These are phyloP conservation scores for Xiphophorus hellerii DNA, from an alignment of 2,113 vertebrate genomes.

Conservation along the genomic window DNA sequence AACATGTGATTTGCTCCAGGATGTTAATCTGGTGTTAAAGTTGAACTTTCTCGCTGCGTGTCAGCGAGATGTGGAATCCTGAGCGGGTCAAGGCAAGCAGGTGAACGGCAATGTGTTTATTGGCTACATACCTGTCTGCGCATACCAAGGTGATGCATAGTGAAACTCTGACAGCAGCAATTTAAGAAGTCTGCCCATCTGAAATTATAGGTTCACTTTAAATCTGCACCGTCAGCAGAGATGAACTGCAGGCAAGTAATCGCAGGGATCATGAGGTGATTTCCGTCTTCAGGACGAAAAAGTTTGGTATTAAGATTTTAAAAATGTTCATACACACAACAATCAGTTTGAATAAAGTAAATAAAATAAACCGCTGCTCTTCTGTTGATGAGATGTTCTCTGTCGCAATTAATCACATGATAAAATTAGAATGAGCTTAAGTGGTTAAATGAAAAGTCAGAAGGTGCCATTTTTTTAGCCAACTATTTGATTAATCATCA, in stretches of 20 bases:
- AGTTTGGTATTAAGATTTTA: no score
- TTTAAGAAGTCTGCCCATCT: not conserved
- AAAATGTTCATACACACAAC: not conserved
- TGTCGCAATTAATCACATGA: no score
- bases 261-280: not conserved
- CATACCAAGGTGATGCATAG: not conserved
- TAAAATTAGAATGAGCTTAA: no score
- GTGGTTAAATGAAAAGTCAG: no score
- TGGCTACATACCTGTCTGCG: not conserved
- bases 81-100: slow-evolving; percentile 66
- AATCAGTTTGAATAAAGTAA: no score
- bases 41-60: slow-evolving; percentile 9
- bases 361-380: no score
- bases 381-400: no score
- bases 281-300: not conserved
- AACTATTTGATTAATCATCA: no score
- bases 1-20: slow-evolving; percentile 18
- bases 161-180: not conserved
- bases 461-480: no score
- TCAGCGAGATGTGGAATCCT: slow-evolving; percentile 55
- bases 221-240: not conserved
- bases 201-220: not conserved
- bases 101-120: slow-evolving; percentile 13
- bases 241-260: not conserved
- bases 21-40: slow-evolving; percentile 11